Percentiles rank a stretch among this genome's conserved stretches.
Evolutionary conservation across 1,140 invertebrate species (phyloP).

Genomic region (Copidosoma floridanum): DNA sequence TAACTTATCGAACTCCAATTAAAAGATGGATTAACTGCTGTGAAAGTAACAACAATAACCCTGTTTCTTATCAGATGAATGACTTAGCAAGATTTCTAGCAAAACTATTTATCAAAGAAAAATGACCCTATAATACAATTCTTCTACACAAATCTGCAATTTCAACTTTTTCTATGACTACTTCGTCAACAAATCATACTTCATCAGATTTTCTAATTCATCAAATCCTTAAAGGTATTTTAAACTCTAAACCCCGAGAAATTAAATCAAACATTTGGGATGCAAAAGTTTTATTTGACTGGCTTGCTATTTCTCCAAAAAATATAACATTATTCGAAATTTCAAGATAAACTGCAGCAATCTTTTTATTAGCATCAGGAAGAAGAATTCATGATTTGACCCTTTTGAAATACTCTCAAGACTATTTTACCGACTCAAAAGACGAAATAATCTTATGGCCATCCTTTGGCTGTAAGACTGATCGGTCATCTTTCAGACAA

Average conservation of each 20-base stretch:
- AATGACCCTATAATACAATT: constrained; percentile 34
- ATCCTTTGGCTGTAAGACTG: constrained; percentile 43
- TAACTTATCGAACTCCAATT: constrained; percentile 19
- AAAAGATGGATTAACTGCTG: constrained; percentile 30
- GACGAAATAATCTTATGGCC: constrained; percentile 35
- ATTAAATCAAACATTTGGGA: no score
- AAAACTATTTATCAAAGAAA: constrained; percentile 26
- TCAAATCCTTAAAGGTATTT: constrained; percentile 26
- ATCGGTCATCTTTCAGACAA: constrained; percentile 25
- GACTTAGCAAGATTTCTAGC: constrained; percentile 36
- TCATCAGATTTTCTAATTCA: constrained; percentile 28
- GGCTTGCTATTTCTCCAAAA: constrained; percentile 15
- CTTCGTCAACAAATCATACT: no score
- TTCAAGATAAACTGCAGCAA: constrained; percentile 31
- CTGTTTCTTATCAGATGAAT: constrained; percentile 13
- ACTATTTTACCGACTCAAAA: constrained; percentile 20
- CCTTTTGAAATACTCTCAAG: constrained; percentile 25
- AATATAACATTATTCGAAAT: constrained; percentile 27
- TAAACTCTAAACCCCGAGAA: constrained; percentile 14
- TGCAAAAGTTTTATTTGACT: constrained; percentile 17
- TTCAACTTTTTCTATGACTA: no score
- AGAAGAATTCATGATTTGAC: constrained; percentile 39
- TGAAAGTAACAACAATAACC: constrained; percentile 10
- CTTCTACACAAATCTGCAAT: no score
- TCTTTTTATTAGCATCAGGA: constrained; percentile 37